Base-by-base conservation (phyloP, 2,797 vertebrate genomes). In the Microctenopoma lineatum region DNA sequence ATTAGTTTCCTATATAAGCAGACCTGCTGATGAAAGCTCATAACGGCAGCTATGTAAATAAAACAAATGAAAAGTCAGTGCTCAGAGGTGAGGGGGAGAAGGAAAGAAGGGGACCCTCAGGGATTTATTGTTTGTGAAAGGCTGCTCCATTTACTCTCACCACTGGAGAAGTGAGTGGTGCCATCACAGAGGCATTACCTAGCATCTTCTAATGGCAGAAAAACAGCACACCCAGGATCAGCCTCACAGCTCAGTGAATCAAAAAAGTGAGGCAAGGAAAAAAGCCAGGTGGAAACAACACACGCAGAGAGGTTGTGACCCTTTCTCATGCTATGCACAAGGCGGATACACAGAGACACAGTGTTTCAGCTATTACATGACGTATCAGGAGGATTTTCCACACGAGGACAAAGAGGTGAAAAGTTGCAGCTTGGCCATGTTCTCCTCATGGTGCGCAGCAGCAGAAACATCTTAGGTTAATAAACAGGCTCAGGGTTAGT, bases 351-450 rank as follows among this genome's bases (percentile, higher is more conserved):
- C 71, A 83, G 5, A 27, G 64, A 60, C 6, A 27, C 66, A 70
- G 92, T 81, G 89, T 85, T 89, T 90, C 90, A 88, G 90, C 90
- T 91, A 92, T 84, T 89, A 92, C 86, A 83, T 74, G 84, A 93
- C 84, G 92, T 93, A 94, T 94, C 92, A 92, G 65, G 86, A 76
- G 81, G 77, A 91, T 95, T 96, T 96, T 95, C 92, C 93, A 84
- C 92, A 94, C 94, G 90, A 94, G 87, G 88, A 92, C 86, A 87
- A 73, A 63, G 77, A 92, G 94, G 94, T 93, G 90, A 93, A 87
- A 93, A 94, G 94, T 92, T 88, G 91, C 9, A 14, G 47, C 73
- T 66, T 39, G 70, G 83, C 73, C 78, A 81, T 12, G 47, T 50
- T 87, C 77, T 77, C 59, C 54, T 84, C 66, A 63, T 54, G 60